Percentiles rank a stretch among this genome's conserved stretches.
Conservation (phyloP, 2,113 vertebrate genomes). For the Stigmatopora nigra region DNA sequence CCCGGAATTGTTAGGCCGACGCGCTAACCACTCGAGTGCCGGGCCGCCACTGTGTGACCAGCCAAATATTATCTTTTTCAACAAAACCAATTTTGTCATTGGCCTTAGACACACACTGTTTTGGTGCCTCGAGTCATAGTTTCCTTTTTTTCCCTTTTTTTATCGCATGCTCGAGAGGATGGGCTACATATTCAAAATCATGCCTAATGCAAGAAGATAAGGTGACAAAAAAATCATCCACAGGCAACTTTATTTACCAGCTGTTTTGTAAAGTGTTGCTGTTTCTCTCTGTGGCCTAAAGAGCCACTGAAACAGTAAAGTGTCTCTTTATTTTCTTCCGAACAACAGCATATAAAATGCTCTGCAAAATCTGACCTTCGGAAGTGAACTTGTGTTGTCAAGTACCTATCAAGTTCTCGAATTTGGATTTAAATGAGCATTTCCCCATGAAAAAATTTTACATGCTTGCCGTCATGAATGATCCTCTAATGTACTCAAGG, state of each 20-base stretch:
- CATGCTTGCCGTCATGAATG: too few species aligned
- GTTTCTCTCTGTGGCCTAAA: slow-evolving; percentile 26
- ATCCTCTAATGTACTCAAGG: too few species aligned
- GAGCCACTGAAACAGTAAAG: slow-evolving; percentile 30
- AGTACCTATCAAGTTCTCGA: neutral
- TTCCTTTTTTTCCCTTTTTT: slow-evolving; percentile 1
- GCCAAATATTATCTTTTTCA: neutral
- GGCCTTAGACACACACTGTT: neutral
- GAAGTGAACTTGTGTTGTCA: slow-evolving; percentile 6
- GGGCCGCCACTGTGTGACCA: too few species aligned
- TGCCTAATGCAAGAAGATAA: slow-evolving; percentile 57
- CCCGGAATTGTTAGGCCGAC: too few species aligned
- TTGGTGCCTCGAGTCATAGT: neutral
- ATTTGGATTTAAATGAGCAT: neutral
- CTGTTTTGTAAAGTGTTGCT: slow-evolving; percentile 40
- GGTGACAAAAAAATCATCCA: slow-evolving; percentile 56
- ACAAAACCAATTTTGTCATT: neutral
- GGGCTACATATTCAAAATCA: slow-evolving; percentile 46
- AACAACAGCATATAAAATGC: slow-evolving; percentile 28
- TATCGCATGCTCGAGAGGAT: slow-evolving; percentile 36
- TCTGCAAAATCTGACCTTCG: slow-evolving; percentile 11
- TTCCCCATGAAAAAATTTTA: neutral
- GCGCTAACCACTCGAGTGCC: too few species aligned
- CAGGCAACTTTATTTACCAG: slow-evolving; percentile 42
- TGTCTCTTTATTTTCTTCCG: slow-evolving; percentile 34